Evolutionary conservation across 2,888 invertebrate genomes (phyloP).

Genomic region (Dinocampus coccinellae): DNA sequence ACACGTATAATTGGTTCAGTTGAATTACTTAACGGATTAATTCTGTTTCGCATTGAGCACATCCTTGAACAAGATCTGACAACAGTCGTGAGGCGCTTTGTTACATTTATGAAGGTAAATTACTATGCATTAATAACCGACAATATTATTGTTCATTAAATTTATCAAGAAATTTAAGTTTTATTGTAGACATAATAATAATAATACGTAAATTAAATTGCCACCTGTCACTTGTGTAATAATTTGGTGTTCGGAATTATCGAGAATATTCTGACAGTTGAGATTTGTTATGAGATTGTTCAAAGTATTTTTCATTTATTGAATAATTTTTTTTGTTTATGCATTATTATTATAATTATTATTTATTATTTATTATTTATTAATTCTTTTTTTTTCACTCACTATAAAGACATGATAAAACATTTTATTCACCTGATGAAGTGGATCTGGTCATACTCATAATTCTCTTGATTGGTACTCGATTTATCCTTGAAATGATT

Average conservation of each 20-base stretch:
- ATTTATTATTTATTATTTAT: no score
- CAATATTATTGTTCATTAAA: neutral
- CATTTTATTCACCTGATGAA: neutral
- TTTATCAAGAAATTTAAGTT: neutral
- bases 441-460: neutral
- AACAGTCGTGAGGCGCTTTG: slow-evolving; percentile 17
- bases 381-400: no score
- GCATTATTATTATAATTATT: neutral
- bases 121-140: neutral
- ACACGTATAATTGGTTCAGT: slow-evolving; percentile 3
- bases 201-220: no score
- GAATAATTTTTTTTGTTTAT: neutral
- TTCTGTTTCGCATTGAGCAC: slow-evolving; percentile 41
- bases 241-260: neutral
- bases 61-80: slow-evolving; percentile 45
- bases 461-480: neutral
- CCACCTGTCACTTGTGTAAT: neutral
- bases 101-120: neutral
- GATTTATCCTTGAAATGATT: neutral
- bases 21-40: slow-evolving; percentile 44
- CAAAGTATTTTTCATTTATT: neutral
- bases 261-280: neutral
- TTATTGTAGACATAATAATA: neutral
- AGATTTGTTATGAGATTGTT: neutral
- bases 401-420: no score